Conservation (phyloP, 2,888 invertebrate species). For the Melanchra persicariae region DNA sequence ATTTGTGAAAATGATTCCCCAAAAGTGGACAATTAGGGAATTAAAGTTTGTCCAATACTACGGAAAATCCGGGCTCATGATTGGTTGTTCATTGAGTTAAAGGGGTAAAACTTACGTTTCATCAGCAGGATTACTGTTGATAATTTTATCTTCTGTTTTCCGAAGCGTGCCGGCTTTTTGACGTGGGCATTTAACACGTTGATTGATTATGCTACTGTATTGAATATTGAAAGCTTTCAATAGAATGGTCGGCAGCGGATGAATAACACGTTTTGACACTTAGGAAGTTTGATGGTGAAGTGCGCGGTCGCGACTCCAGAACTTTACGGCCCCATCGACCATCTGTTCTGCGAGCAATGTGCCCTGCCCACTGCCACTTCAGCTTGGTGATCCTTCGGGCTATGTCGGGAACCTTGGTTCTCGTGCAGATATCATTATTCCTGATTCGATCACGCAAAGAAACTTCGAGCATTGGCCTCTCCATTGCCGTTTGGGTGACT, state of each 20-base stretch:
- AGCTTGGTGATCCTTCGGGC: too few species aligned
- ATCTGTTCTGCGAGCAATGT: too few species aligned
- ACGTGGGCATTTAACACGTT: constrained; percentile 57
- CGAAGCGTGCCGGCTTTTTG: constrained; percentile 45
- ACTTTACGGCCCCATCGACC: too few species aligned
- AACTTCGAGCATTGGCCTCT: too few species aligned
- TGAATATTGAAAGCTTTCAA: constrained; percentile 65
- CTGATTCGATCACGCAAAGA: too few species aligned
- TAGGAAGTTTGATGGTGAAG: constrained; percentile 44
- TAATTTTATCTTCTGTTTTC: constrained; percentile 47
- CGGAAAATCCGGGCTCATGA: background rate
- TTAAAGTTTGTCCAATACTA: background rate
- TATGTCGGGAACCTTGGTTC: too few species aligned
- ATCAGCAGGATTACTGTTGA: constrained; percentile 27
- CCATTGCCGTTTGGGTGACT: too few species aligned
- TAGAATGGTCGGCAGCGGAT: constrained; percentile 41
- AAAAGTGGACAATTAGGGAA: too few species aligned
- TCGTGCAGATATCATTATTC: too few species aligned
- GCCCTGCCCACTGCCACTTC: too few species aligned
- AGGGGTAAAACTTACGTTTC: background rate
- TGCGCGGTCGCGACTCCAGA: too few species aligned
- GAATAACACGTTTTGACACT: constrained; percentile 66
- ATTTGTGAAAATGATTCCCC: too few species aligned
- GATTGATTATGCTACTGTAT: constrained; percentile 69
- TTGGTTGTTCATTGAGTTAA: background rate